A percentile compares a stretch with the other conserved stretches of the same genome.
These are phyloP conservation scores for Alca torda DNA, from an alignment of 2,797 vertebrate species.

Conservation along the genomic window DNA sequence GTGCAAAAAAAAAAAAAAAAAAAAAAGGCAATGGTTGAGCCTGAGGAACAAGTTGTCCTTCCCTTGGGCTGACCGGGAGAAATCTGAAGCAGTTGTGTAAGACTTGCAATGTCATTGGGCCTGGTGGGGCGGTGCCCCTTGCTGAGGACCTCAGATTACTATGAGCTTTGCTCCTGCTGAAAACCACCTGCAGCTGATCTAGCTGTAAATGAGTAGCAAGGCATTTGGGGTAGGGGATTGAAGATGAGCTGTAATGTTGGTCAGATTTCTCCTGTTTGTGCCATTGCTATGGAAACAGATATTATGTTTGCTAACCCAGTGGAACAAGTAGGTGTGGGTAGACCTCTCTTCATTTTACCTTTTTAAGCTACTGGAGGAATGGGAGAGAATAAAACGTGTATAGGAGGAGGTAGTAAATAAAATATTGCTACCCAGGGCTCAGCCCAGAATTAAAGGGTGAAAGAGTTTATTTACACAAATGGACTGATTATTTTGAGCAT, in stretches of 20 bases:
- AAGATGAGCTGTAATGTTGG: neutral
- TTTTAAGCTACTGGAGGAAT: neutral
- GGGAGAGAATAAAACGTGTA: neutral
- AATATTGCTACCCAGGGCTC: neutral
- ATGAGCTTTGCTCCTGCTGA: neutral
- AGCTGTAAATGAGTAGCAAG: neutral
- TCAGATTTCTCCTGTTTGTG: neutral
- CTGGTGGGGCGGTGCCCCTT: neutral
- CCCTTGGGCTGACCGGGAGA: neutral
- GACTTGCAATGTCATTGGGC: neutral
- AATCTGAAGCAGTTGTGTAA: neutral
- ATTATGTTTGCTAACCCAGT: neutral
- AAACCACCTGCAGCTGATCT: neutral
- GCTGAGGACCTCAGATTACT: neutral
- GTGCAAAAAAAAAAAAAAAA: neutral
- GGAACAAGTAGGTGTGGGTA: neutral
- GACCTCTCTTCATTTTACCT: neutral
- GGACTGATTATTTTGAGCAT: neutral
- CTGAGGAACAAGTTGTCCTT: neutral
- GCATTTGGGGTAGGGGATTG: neutral
- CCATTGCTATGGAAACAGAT: constrained; percentile 21
- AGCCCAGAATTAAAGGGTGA: neutral
- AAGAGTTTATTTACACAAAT: neutral
- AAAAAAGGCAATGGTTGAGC: neutral
- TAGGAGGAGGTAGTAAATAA: neutral